Evolutionary conservation across 2,113 vertebrate genomes (phyloP).

Genomic region (Macquaria australasica): DNA sequence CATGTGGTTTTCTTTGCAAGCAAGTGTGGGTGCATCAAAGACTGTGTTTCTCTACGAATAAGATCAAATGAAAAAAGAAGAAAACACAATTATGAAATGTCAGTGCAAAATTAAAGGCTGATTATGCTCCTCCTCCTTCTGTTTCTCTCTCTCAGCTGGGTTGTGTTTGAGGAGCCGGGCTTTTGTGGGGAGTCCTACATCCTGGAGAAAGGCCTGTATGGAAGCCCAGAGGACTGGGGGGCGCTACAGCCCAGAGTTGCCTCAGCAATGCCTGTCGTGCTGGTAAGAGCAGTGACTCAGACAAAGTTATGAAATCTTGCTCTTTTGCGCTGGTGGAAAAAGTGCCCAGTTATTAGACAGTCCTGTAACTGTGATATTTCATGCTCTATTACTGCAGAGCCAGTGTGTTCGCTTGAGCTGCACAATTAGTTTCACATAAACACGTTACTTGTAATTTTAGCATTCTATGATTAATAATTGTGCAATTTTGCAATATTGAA

Average conservation of each 20-base stretch:
- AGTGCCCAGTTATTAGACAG: slow-evolving; percentile 8
- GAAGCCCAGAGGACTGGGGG: slow-evolving; percentile 91
- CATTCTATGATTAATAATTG: not conserved
- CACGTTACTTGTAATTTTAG: not conserved
- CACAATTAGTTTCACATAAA: not conserved
- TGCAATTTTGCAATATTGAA: not conserved
- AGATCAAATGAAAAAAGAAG: slow-evolving; percentile 4
- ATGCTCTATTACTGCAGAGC: not conserved
- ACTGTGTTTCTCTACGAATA: not conserved
- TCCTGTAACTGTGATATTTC: not conserved
- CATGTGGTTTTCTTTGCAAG: slow-evolving; percentile 10
- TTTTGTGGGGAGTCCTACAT: slow-evolving; percentile 92
- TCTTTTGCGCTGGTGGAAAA: slow-evolving; percentile 8
- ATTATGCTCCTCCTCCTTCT: not conserved
- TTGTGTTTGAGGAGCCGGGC: slow-evolving; percentile 90
- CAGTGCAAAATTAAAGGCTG: slow-evolving; percentile 18
- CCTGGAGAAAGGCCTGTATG: slow-evolving; percentile 92
- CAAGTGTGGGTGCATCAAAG: slow-evolving; percentile 1
- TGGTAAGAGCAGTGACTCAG: slow-evolving; percentile 84
- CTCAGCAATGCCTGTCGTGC: slow-evolving; percentile 89
- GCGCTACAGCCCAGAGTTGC: slow-evolving; percentile 85
- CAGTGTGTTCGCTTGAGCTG: not conserved
- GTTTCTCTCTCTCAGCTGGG: slow-evolving; percentile 87
- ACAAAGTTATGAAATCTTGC: not conserved
- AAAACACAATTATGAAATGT: slow-evolving; percentile 13